Conservation (phyloP, 2,113 vertebrate genomes). For the Chamaetylas fuelleborni region DNA sequence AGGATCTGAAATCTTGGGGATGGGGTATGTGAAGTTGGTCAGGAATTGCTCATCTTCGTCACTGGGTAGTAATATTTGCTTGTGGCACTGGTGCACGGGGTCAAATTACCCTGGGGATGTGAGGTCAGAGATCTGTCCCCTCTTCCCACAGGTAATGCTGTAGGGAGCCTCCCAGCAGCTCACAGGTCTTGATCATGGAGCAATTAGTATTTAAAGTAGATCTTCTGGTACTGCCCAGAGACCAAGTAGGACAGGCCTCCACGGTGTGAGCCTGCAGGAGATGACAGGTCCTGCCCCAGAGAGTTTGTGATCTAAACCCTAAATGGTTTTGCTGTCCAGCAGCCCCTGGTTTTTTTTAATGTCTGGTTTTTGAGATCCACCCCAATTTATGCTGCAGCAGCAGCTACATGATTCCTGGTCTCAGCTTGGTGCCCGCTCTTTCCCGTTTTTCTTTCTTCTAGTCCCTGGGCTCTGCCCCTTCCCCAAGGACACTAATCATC, state of each 20-base stretch:
- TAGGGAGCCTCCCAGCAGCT: conserved; percentile 27
- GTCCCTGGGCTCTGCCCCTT: not conserved
- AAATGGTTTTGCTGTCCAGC: not conserved
- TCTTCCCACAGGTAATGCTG: conserved; percentile 17
- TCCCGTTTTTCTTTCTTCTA: not conserved
- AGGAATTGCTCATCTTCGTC: not conserved
- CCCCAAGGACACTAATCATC: not conserved
- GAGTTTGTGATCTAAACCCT: not conserved
- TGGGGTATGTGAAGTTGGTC: not conserved
- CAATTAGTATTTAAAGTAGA: conserved; percentile 56
- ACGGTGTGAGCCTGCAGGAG: not conserved
- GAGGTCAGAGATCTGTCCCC: conserved; percentile 31
- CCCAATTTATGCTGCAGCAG: not conserved
- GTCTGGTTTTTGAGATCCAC: not conserved
- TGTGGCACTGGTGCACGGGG: not conserved
- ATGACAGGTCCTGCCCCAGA: conserved; percentile 8
- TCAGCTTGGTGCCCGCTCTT: not conserved
- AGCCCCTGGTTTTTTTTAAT: not conserved
- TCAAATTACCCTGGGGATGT: not conserved
- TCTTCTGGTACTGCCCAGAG: conserved; percentile 7
- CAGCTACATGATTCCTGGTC: not conserved
- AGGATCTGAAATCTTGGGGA: not conserved
- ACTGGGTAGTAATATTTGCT: not conserved
- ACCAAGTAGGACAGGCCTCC: not conserved
- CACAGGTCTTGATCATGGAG: conserved; percentile 28